Evolutionary conservation across 1,140 invertebrate species (phyloP).

Genomic region (Maniola jurtina): DNA sequence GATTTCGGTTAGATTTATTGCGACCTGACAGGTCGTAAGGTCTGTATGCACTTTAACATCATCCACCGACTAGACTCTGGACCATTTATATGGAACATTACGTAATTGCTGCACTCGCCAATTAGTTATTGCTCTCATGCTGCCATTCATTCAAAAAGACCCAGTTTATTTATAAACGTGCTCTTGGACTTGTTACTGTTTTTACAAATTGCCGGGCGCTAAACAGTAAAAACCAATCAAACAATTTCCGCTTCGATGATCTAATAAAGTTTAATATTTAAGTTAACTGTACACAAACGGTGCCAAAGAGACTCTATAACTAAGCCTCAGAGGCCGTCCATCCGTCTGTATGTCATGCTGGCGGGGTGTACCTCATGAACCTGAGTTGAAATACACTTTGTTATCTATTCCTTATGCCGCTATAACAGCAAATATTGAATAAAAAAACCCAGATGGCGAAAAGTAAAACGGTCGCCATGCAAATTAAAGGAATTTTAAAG

Average conservation of each 20-base stretch:
- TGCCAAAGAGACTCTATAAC: neutral
- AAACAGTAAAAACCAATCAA: constrained; percentile 41
- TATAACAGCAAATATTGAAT: no score
- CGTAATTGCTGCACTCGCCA: constrained; percentile 44
- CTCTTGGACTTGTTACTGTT: constrained; percentile 65
- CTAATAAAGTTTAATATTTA: constrained; percentile 19
- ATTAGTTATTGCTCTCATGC: constrained; percentile 45
- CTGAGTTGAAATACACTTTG: no score
- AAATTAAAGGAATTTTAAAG: no score
- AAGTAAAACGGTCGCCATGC: no score
- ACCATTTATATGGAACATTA: constrained; percentile 53
- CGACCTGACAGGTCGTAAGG: neutral
- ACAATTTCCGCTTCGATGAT: constrained; percentile 36
- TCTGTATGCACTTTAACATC: constrained; percentile 11
- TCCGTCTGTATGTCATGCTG: no score
- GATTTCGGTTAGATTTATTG: neutral
- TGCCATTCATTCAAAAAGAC: constrained; percentile 43
- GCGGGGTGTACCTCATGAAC: no score
- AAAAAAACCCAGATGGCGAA: no score
- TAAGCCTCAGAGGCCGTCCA: no score
- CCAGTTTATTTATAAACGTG: constrained; percentile 41
- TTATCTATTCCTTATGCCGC: no score
- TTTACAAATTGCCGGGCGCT: constrained; percentile 44
- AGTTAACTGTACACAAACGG: neutral
- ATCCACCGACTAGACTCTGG: constrained; percentile 41